Base-by-base conservation (phyloP, 2,888 invertebrate species). In the Drosophila ezoana region DNA sequence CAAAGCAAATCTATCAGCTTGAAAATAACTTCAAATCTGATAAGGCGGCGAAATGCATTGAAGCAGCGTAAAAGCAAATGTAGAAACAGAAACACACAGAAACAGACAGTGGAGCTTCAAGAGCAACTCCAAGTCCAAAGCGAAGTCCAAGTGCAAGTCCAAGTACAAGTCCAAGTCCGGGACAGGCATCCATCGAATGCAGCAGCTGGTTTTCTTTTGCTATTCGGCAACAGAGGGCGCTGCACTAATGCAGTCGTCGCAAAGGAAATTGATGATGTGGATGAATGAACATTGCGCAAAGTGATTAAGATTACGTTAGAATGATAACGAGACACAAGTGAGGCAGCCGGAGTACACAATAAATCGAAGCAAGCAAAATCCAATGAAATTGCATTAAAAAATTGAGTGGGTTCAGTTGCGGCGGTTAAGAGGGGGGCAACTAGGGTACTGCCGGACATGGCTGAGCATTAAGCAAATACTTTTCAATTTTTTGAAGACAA, bases 231-330 rank as follows among this genome's bases (percentile, higher is more conserved):
- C 51, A 76, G 74, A 60, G 66, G 73, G 71, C 53, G 79, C 68
- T 62, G 28, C 76, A 44, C 79, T 84, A 81, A 73, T 80, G 84
- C 81, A 73, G 72, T 75, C 81, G 67, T 72, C 60, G 70, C 72
- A 76, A 72, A 87, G 90, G 87, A 90, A 90, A 91, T 90, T 90
- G 90, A 90, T 90, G 91, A 90, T 90, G 90, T 91, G 90, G 90
- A 87, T 91, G 90, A 90, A 85, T 90, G 91, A 87, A 83, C 91
- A 90, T 84, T 90, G 87, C 76, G 83, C 89, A 89, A 89, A 90
- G 89, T 90, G 90, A 90, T 90, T 90, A 90, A 90, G 90, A 90
- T 90, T 89, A 90, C 76, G 81, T 86, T 88, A 72, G 85, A 81
- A 79, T 79, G 90, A 90, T 90, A 90, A 86, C 67, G 48, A 53